Evolutionary conservation across 1,140 invertebrate species (phyloP).

Genomic region (Leguminivora glycinivorella): DNA sequence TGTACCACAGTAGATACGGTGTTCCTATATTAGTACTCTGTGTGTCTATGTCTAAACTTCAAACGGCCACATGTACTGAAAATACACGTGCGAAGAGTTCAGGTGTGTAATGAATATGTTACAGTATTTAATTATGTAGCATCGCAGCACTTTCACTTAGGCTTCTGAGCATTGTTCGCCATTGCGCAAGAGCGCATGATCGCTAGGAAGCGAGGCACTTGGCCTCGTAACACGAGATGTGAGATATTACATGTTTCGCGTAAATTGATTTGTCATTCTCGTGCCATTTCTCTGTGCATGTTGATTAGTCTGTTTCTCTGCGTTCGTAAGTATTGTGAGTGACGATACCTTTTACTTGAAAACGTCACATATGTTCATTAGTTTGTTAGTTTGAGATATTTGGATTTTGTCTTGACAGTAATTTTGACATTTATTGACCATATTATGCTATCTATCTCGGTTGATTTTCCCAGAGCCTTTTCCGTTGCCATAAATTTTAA

Average conservation of each 20-base stretch:
- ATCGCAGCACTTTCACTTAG: constrained; percentile 37
- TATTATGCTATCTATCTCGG: background rate
- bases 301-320: too few relatives aligned
- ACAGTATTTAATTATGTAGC: constrained; percentile 35
- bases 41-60: too few relatives aligned
- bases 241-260: constrained; percentile 1
- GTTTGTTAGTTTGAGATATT: too few relatives aligned
- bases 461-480: background rate
- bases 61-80: too few relatives aligned
- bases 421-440: too few relatives aligned
- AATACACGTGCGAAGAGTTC: too few relatives aligned
- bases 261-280: constrained; percentile 2
- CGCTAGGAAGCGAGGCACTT: constrained; percentile 25
- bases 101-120: constrained; percentile 34
- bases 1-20: too few relatives aligned
- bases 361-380: too few relatives aligned
- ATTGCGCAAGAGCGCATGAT: constrained; percentile 19
- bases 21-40: too few relatives aligned
- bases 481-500: background rate
- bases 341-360: too few relatives aligned
- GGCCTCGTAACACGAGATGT: constrained; percentile 26
- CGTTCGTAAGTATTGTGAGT: too few relatives aligned
- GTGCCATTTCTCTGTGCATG: background rate
- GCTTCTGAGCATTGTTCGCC: constrained; percentile 29
- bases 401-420: too few relatives aligned